phyloP scores from a whole-genome alignment of 2,113 vertebrate genomes.

The Sardina pilchardus region DNA sequence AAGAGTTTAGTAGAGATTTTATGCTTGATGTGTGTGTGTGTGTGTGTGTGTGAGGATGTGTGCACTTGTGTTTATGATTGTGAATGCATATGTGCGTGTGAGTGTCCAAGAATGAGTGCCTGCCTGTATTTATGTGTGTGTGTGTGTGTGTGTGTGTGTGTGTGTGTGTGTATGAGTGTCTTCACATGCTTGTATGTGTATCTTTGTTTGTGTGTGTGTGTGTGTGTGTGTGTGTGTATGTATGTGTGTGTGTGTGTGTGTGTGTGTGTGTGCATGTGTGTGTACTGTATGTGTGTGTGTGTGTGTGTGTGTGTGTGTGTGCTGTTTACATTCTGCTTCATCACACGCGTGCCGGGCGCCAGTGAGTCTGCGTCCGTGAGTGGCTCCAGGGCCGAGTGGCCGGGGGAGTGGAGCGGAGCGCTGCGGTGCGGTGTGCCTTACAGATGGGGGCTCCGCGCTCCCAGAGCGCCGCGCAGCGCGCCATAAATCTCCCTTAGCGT shows the following conservation, averaged over 20 bases:
- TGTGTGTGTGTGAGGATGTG: background rate
- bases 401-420: background rate
- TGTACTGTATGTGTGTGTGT: background rate
- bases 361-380: background rate
- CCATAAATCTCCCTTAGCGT: slow-evolving; percentile 11
- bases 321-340: background rate
- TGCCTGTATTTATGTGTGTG: slow-evolving; percentile 22
- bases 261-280: slow-evolving; percentile 14
- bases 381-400: background rate
- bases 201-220: background rate
- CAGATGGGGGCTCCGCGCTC: background rate
- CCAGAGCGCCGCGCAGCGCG: background rate
- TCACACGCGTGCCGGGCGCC: background rate
- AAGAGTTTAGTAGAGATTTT: slow-evolving; percentile 46
- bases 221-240: slow-evolving; percentile 13
- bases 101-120: background rate
- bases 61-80: background rate
- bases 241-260: slow-evolving; percentile 22
- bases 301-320: background rate
- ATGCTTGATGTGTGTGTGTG: background rate
- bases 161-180: slow-evolving; percentile 19
- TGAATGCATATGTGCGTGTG: background rate
- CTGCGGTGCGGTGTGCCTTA: slow-evolving; percentile 13
- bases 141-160: slow-evolving; percentile 20
- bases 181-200: slow-evolving; percentile 8